Percentiles rank a stretch among this genome's conserved stretches.
phyloP scores from a whole-genome alignment of 2,797 vertebrate genomes.

The Loriculus beryllinus region DNA sequence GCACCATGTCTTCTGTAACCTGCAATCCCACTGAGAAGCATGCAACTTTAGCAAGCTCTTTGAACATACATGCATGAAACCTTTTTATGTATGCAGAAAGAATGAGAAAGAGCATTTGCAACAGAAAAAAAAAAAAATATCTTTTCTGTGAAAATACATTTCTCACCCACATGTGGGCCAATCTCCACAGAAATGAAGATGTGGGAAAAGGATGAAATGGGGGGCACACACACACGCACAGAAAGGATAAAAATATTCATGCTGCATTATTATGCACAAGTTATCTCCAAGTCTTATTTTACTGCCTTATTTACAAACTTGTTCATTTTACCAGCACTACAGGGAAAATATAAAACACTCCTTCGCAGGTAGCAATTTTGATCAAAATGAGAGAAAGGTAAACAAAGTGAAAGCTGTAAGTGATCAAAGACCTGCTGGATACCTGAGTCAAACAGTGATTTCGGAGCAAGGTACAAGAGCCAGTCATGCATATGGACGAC shows the following conservation, averaged over 20 bases:
- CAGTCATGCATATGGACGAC: slow-evolving; percentile 64
- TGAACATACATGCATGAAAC: not conserved
- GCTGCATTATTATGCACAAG: slow-evolving; percentile 51
- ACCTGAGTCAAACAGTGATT: slow-evolving; percentile 47
- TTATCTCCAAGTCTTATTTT: not conserved
- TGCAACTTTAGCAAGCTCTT: slow-evolving; percentile 10
- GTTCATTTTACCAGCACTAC: slow-evolving; percentile 24
- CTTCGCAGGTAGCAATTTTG: slow-evolving; percentile 29
- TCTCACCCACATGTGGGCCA: not conserved
- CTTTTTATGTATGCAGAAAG: slow-evolving; percentile 17
- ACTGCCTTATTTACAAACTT: slow-evolving; percentile 27
- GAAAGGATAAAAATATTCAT: not conserved
- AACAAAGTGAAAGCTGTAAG: slow-evolving; percentile 38
- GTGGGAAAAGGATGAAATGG: not conserved
- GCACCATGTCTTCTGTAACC: slow-evolving; percentile 3
- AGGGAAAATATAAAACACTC: slow-evolving; percentile 4
- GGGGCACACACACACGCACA: not conserved
- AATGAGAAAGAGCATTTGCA: not conserved
- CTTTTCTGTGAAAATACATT: slow-evolving; percentile 33
- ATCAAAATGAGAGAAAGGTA: slow-evolving; percentile 32
- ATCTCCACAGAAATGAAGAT: not conserved
- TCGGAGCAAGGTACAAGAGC: slow-evolving; percentile 37
- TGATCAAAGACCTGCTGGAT: slow-evolving; percentile 59
- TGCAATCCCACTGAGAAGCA: slow-evolving; percentile 12
- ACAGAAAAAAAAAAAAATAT: not conserved